phyloP scores from a whole-genome alignment of 1,140 invertebrate genomes.

The Saccostrea echinata region DNA sequence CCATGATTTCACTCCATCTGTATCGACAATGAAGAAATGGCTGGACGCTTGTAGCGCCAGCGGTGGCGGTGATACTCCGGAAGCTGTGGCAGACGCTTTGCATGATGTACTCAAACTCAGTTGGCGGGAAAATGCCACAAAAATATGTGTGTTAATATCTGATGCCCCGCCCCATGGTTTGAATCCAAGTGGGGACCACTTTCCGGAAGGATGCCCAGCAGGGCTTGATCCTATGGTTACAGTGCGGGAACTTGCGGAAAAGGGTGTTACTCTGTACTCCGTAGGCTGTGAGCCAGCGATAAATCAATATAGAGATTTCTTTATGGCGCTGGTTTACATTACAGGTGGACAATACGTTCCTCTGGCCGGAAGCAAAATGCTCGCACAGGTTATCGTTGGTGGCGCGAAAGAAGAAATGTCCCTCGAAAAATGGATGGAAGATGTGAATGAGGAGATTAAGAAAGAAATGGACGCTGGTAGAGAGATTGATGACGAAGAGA shows the following conservation, averaged over 20 bases:
- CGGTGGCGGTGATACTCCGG: conserved; percentile 74
- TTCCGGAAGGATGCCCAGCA: conserved; percentile 64
- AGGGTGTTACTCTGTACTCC: conserved; percentile 71
- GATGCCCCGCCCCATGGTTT: conserved; percentile 76
- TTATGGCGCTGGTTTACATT: conserved; percentile 70
- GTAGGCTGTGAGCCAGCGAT: conserved; percentile 74
- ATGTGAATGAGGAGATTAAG: conserved; percentile 69
- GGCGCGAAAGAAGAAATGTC: conserved; percentile 75
- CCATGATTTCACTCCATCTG: conserved; percentile 73
- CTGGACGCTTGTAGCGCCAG: conserved; percentile 63
- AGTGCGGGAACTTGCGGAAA: conserved; percentile 67
- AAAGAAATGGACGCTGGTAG: conserved; percentile 53
- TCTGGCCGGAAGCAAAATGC: conserved; percentile 62
- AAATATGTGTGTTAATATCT: conserved; percentile 73
- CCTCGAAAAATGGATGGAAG: conserved; percentile 70
- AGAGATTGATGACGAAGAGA: conserved; percentile 60
- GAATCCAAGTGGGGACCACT: conserved; percentile 53
- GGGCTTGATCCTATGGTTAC: conserved; percentile 71
- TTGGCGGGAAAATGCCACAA: conserved; percentile 73
- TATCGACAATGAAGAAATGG: conserved; percentile 71
- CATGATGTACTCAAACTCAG: conserved; percentile 70
- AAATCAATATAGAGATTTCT: conserved; percentile 75
- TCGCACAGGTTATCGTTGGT: conserved; percentile 71
- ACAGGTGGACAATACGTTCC: conserved; percentile 77
- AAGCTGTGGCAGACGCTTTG: conserved; percentile 75